phyloP scores from a whole-genome alignment of 2,113 vertebrate genomes.

The Stictonetta naevosa region DNA sequence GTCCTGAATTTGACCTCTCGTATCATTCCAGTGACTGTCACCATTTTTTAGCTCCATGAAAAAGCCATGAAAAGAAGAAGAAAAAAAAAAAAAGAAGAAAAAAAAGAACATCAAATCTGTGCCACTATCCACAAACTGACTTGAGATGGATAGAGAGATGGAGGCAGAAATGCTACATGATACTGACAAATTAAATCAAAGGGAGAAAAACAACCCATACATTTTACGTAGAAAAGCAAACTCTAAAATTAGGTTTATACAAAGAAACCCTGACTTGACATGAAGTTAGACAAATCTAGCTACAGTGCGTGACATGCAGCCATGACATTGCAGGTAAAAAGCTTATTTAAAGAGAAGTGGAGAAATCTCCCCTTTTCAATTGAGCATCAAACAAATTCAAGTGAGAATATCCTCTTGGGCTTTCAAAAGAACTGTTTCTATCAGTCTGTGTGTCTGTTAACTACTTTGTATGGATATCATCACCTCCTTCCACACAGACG shows the following conservation, averaged over 20 bases:
- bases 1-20: conserved; percentile 1
- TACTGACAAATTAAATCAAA: conserved; percentile 48
- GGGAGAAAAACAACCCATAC: not conserved
- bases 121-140: not conserved
- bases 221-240: not conserved
- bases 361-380: not conserved
- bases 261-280: conserved; percentile 36
- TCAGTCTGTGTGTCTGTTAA: not conserved
- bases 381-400: not conserved
- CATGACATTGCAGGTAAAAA: not conserved
- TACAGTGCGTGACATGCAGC: not conserved
- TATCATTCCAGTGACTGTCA: not conserved
- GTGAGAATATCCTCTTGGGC: not conserved
- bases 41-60: not conserved
- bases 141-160: not conserved
- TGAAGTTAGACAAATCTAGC: conserved; percentile 2
- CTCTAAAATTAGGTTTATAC: conserved; percentile 14
- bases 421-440: not conserved
- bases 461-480: not conserved
- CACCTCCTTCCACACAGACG: not conserved
- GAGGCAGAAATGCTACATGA: not conserved
- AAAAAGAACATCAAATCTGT: conserved; percentile 22
- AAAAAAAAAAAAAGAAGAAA: not conserved
- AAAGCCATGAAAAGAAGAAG: not conserved
- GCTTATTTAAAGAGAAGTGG: not conserved